These are phyloP conservation scores for Anas bahamensis DNA, from an alignment of 2,797 vertebrate genomes.

Conservation along the genomic window DNA sequence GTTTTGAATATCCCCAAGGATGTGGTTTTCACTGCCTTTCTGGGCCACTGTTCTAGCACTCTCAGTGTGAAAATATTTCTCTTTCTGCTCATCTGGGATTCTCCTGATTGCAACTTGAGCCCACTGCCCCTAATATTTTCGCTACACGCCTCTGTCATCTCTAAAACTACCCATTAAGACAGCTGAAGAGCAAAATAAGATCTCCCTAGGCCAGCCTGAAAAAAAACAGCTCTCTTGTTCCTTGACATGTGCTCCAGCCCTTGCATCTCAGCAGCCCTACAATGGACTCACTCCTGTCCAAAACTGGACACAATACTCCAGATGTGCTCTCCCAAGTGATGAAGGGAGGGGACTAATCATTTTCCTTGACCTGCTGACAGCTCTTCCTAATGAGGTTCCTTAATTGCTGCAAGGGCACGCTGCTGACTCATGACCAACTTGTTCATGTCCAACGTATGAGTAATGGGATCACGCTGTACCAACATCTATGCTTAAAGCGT, in stretches of 20 bases:
- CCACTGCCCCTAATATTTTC: not conserved
- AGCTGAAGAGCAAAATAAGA: not conserved
- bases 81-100: not conserved
- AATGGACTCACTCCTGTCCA: not conserved
- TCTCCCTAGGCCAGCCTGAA: not conserved
- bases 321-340: not conserved
- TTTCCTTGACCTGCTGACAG: not conserved
- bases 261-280: not conserved
- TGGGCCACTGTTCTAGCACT: not conserved
- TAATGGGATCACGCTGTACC: not conserved
- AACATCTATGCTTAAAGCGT: rapidly evolving
- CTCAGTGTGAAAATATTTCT: not conserved
- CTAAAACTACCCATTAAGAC: not conserved
- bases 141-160: not conserved
- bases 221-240: not conserved
- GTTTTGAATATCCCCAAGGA: not conserved
- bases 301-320: not conserved
- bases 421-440: not conserved
- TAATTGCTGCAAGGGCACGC: not conserved
- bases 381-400: not conserved
- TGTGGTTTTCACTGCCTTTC: not conserved
- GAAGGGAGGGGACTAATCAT: not conserved
- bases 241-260: not conserved
- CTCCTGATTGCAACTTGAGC: not conserved
- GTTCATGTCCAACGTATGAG: not conserved